Evolutionary conservation across 2,888 invertebrate species (phyloP), one percentile per base, ranked within the genome.

Genomic region (Pelosia muscerda): DNA sequence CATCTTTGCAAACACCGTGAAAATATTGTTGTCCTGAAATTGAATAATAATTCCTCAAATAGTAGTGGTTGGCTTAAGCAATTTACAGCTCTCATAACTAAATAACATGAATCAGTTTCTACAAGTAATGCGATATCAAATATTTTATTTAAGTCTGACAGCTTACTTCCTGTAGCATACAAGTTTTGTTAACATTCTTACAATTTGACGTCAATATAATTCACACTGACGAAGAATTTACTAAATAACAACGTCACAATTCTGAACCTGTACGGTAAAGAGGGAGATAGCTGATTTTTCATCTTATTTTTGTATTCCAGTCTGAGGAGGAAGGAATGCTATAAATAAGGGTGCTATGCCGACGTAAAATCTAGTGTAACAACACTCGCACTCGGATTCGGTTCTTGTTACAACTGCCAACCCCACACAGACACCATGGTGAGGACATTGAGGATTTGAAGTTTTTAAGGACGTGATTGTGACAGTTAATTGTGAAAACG

Each of bases 351-450:
- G 94, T 93, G 88, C 86, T 84, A 86, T 78, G 81, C 86, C 86
- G 86, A 87, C 86, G 88, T 87, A 86, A 88, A 90, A 86, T 89
- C 88, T 92, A 95, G 95, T 95, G 95, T 94, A 93, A 93, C 92
- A 91, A 88, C 94, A 95, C 93, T 94, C 95, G 95, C 95, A 94
- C 93, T 92, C 94, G 88, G 89, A 89, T 92, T 93, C 93, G 88
- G 95, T 95, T 94, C 94, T 93, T 93, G 92, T 94, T 93, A 92
- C 92, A 82, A 87, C 92, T 88, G 86, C 84, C 88, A 88, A 89
- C 87, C 87, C 90, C 85, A 88, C 83, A 86, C 81, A 85, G 74
- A 79, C 87, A 91, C 79, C 85, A 94, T 95, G 94, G 94, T 95
- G 93, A 95, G 94, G 82, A 87, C 78, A 64, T 66, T 64, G 65